A percentile compares a stretch with the other conserved stretches of the same genome.
Evolutionary conservation across 2,113 vertebrate species (phyloP).

Genomic region (Grammomys dolichurus): DNA sequence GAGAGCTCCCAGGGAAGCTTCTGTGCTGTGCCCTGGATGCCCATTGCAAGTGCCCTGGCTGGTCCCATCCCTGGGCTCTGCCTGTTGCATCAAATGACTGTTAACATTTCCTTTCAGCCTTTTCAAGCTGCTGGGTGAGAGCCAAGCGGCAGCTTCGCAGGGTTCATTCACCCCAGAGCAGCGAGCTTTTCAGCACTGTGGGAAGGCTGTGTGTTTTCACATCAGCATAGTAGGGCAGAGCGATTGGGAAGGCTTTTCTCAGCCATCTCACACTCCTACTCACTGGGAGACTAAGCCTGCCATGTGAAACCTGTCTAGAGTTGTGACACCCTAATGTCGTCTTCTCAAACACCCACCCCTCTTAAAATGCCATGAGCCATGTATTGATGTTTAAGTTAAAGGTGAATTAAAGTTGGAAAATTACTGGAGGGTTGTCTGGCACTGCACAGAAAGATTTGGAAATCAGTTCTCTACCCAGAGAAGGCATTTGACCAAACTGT

Average conservation of each 20-base stretch:
- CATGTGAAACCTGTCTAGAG: conserved; percentile 51
- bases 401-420: conserved; percentile 74
- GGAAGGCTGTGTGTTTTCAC: conserved; percentile 60
- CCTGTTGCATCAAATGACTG: background rate
- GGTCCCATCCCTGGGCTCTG: background rate
- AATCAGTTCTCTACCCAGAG: background rate
- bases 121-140: background rate
- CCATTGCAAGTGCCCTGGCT: background rate
- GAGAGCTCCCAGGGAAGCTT: conserved; percentile 51
- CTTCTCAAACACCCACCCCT: conserved; percentile 77
- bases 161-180: conserved; percentile 33
- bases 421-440: conserved; percentile 52
- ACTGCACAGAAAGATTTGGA: conserved; percentile 18
- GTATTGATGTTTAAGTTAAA: conserved; percentile 75
- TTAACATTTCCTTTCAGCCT: conserved; percentile 7
- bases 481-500: background rate
- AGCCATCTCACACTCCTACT: conserved; percentile 73
- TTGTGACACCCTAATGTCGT: conserved; percentile 76
- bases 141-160: background rate
- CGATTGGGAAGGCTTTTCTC: conserved; percentile 49
- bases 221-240: conserved; percentile 50
- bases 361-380: conserved; percentile 58
- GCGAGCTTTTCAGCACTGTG: conserved; percentile 26
- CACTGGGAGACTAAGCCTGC: conserved; percentile 35
- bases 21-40: conserved; percentile 48